Percentiles rank a stretch among this genome's conserved stretches.
phyloP scores from a whole-genome alignment of 2,888 invertebrate genomes.

The Pseudolycoriella hygida region DNA sequence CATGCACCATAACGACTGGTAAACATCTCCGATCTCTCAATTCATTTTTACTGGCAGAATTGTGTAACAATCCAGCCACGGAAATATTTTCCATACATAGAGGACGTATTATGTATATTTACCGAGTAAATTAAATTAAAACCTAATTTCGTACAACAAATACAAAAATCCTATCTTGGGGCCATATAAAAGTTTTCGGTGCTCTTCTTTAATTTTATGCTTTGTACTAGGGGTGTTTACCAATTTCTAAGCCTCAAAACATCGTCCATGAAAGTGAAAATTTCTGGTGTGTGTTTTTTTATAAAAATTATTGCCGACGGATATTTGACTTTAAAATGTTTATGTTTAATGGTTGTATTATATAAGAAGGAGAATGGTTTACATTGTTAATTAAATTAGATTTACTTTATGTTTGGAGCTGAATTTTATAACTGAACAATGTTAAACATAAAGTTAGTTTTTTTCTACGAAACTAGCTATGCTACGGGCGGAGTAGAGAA shows the following conservation, averaged over 20 bases:
- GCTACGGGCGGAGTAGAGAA: too few species aligned
- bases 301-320: neutral
- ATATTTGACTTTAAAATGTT: neutral
- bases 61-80: too few species aligned
- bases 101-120: neutral
- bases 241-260: neutral
- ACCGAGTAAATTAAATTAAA: conserved; percentile 6
- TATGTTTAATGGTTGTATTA: neutral
- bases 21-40: too few species aligned
- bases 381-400: conserved; percentile 6
- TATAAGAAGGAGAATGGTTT: neutral
- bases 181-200: neutral
- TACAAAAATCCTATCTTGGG: conserved; percentile 4
- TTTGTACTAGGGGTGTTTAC: neutral
- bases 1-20: too few species aligned
- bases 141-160: conserved; percentile 4
- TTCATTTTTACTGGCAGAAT: too few species aligned
- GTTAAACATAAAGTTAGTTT: too few species aligned
- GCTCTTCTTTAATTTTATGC: neutral
- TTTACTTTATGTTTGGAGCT: too few species aligned
- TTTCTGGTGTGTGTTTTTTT: too few species aligned
- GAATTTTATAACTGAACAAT: too few species aligned
- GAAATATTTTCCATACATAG: too few species aligned
- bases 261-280: too few species aligned
- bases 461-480: too few species aligned